Conservation (phyloP, 2,888 invertebrate species). For the Encarsia formosa region DNA sequence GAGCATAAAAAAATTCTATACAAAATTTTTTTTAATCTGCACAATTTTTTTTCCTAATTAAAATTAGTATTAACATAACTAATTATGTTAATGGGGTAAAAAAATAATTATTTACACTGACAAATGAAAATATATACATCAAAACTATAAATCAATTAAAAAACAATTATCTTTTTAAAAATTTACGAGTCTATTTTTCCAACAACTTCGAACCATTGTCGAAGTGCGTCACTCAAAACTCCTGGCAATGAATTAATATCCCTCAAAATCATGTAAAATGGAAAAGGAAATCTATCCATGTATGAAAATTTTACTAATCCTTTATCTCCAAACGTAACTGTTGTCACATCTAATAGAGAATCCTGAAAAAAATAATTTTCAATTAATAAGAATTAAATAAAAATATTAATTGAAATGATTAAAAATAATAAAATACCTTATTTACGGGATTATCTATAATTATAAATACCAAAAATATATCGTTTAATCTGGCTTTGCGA, state of each 20-base stretch:
- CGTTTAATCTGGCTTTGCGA: conserved; percentile 71
- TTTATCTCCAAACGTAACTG: conserved; percentile 66
- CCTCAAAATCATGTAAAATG: conserved; percentile 90
- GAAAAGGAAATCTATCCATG: conserved; percentile 95
- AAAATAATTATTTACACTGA: conserved; percentile 26
- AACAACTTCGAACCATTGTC: conserved; percentile 98
- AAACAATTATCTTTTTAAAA: background rate
- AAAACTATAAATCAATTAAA: conserved; percentile 1
- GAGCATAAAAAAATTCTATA: too few relatives aligned
- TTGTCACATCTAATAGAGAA: conserved; percentile 85
- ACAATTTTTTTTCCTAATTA: too few relatives aligned
- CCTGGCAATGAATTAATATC: conserved; percentile 84
- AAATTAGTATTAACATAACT: too few relatives aligned
- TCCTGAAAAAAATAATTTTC: conserved; percentile 57
- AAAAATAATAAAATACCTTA: conserved; percentile 58
- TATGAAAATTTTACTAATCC: conserved; percentile 69
- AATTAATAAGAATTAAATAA: background rate
- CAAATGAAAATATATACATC: conserved; percentile 14
- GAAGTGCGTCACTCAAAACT: conserved; percentile 89
- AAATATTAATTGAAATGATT: background rate
- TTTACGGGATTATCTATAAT: conserved; percentile 91
- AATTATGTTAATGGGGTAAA: too few relatives aligned
- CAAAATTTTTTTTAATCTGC: too few relatives aligned
- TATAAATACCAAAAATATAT: conserved; percentile 92
- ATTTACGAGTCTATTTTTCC: conserved; percentile 55